Conservation (phyloP, 2,113 vertebrate genomes). For the Podarcis raffonei region DNA sequence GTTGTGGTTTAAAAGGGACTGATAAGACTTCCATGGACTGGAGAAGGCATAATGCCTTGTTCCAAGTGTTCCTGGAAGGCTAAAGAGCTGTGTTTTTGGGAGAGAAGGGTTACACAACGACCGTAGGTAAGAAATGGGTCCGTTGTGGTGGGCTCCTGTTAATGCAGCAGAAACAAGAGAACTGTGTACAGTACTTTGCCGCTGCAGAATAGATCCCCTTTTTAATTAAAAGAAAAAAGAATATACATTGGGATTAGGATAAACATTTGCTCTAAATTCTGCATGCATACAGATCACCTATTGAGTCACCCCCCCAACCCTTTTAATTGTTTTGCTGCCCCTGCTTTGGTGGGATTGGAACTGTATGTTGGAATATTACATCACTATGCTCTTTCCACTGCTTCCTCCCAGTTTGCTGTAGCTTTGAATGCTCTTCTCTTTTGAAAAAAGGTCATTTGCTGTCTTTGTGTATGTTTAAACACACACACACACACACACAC, state of each 20-base stretch:
- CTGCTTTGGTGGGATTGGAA: slow-evolving; percentile 39
- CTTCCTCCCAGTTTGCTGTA: not conserved
- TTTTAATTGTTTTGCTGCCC: slow-evolving; percentile 29
- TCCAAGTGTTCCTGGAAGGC: not conserved
- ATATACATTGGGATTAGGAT: slow-evolving; percentile 38
- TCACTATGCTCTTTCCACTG: slow-evolving; percentile 38
- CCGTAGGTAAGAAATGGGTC: not conserved
- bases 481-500: not conserved
- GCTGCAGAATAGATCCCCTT: not conserved
- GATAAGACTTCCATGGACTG: slow-evolving; percentile 37
- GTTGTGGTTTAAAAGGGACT: slow-evolving; percentile 12
- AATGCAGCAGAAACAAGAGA: slow-evolving; percentile 29
- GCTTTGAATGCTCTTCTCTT: not conserved
- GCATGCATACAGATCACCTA: slow-evolving; percentile 26
- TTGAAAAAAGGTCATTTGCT: not conserved
- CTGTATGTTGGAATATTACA: slow-evolving; percentile 25
- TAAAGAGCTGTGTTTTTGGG: not conserved
- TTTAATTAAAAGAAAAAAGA: slow-evolving; percentile 2
- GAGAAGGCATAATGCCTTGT: not conserved
- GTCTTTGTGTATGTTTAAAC: not conserved
- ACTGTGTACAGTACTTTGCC: slow-evolving; percentile 14
- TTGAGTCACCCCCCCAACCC: not conserved
- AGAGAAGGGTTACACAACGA: slow-evolving; percentile 30
- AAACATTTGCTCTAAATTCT: slow-evolving; percentile 46
- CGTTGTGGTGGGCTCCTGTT: slow-evolving; percentile 26